Conservation (phyloP, 2,113 vertebrate species). For the Stercorarius parasiticus region DNA sequence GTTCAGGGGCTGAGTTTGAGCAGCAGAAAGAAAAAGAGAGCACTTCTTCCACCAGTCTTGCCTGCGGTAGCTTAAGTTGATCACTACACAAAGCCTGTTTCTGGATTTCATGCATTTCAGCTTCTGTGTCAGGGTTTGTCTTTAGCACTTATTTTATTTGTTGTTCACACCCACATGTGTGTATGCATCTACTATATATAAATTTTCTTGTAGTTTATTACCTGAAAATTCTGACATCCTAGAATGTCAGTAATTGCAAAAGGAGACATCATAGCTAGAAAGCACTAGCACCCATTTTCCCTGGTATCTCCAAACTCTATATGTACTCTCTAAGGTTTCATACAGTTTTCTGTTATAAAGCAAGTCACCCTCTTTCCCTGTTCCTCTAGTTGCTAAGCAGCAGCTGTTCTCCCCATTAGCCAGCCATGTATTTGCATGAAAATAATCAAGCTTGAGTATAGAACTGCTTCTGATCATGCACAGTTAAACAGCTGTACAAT, state of each 20-base stretch:
- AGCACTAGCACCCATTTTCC: background rate
- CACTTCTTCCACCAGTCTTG: background rate
- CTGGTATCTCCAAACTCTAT: background rate
- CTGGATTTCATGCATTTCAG: background rate
- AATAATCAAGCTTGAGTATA: conserved; percentile 46
- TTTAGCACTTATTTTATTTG: background rate
- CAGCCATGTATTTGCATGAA: conserved; percentile 56
- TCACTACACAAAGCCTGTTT: background rate
- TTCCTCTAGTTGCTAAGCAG: conserved; percentile 64
- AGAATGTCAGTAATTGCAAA: background rate
- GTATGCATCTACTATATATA: background rate
- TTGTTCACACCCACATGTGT: background rate
- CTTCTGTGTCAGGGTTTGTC: background rate
- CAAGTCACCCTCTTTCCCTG: conserved; percentile 40
- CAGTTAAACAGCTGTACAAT: conserved; percentile 18
- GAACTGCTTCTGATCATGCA: conserved; percentile 20
- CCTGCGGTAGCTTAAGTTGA: background rate
- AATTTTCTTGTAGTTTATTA: background rate
- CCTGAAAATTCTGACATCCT: background rate
- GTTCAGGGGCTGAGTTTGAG: background rate
- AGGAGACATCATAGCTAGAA: background rate
- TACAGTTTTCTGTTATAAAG: background rate
- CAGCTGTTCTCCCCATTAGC: conserved; percentile 59
- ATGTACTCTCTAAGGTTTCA: background rate
- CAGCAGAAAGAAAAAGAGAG: background rate